Percentiles rank a stretch among this genome's conserved stretches.
Conservation (phyloP, 2,888 invertebrate genomes). For the Acleris literana region DNA sequence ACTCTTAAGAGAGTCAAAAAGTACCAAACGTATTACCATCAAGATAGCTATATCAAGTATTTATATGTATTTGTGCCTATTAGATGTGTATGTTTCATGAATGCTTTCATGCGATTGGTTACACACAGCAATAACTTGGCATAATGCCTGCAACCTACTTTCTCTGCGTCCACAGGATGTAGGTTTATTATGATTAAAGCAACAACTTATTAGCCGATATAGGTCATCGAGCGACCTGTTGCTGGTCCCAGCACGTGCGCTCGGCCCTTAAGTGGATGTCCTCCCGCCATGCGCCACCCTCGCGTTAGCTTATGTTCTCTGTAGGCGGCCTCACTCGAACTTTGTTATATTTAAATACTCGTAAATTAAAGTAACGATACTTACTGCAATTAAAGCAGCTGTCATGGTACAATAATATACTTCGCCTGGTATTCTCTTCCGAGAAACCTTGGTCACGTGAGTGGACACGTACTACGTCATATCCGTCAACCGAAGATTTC, state of each 20-base stretch:
- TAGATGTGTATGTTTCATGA: too few species aligned
- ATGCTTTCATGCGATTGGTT: too few species aligned
- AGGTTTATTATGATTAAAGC: slow-evolving; percentile 18
- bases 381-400: too few species aligned
- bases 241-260: slow-evolving; percentile 16
- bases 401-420: too few species aligned
- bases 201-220: slow-evolving; percentile 22
- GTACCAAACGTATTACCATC: too few species aligned
- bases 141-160: not conserved
- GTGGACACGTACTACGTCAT: too few species aligned
- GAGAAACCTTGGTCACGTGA: too few species aligned
- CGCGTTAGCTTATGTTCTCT: slow-evolving; percentile 12
- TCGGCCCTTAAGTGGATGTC: slow-evolving; percentile 1
- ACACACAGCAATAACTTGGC: not conserved
- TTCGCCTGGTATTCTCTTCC: too few species aligned
- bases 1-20: too few species aligned
- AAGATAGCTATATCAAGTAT: too few species aligned
- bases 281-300: not conserved
- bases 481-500: too few species aligned
- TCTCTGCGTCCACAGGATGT: not conserved
- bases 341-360: slow-evolving; percentile 5
- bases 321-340: slow-evolving; percentile 2
- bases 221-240: slow-evolving; percentile 32
- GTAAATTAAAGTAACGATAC: not conserved
- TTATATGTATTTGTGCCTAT: too few species aligned